Base-by-base conservation (phyloP, 2,797 vertebrate species). In the Gymnopithys bicolor region DNA sequence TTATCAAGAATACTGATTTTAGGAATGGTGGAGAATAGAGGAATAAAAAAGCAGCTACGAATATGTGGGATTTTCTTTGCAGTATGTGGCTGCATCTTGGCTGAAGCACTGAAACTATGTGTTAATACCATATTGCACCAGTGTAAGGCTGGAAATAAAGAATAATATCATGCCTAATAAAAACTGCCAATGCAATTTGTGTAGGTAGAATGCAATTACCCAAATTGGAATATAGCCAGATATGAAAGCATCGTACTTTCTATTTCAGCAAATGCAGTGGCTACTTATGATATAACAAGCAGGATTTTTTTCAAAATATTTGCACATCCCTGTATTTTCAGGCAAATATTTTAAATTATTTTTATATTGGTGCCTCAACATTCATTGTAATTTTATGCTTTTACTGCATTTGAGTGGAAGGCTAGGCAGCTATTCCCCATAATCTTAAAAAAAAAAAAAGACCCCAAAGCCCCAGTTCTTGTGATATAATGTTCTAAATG, bases 141-240 rank as follows among this genome's bases (percentile, higher is more conserved):
- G 13, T 17, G 30, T 76, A 70, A 80, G 45, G 27, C 17, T 89
- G 56, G 41, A 87, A 93, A 87, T 89, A 76, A 94, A 92, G 84
- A 93, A n/a, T 78, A 87, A 83, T 78, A 83, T 68, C 24, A 19
- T 39, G 32, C 55, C 41, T 96, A 91, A 92, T 92, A 87, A 91
- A 95, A 93, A 70, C 51, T 77, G 85, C 58, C 69, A 74, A 66
- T 77, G 66, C 62, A 94, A 30, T 96, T 96, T 91, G 60, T 69
- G 73, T 73, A 90, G 58, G 69, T 89, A 49, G 51, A 63, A 69
- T 90, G 84, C 79, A 91, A 83, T 95, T 87, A 92, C 62, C 66
- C 43, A 43, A 33, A 66, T 7, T 78, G 87, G 87, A 78, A 51
- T 68, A 24, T 3, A 64, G 85, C 82, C 91, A 91, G 39, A 19